Base-by-base conservation (phyloP, 2,888 invertebrate genomes). In the Scaptomyza tumidula region DNA sequence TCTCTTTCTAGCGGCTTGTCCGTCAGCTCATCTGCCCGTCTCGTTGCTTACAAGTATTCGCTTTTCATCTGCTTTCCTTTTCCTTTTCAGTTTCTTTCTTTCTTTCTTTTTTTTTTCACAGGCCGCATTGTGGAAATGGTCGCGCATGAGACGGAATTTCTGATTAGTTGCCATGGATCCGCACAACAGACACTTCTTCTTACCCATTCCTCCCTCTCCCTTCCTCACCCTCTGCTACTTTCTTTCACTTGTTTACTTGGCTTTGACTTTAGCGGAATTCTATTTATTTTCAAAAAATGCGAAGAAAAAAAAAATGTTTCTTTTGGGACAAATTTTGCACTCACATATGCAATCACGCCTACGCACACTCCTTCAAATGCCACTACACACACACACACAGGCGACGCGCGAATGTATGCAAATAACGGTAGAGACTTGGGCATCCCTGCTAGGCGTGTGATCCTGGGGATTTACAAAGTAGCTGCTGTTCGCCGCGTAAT, bases 241-340 rank as follows among this genome's bases (percentile, higher is more conserved):
- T 29, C 41, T 41, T 4, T 16, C 62, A 64, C 75, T 83, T 85
- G 79, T 77, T 77, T 77, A 73, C 88, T 78, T 78, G 73, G 73
- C 88, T 85, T 82, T 87, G 88, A 85, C 88, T 85, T 85, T 71
- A 74, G 64, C 86, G 88, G 86, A 87, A 85, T 85, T 85, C 86
- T 85, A 85, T 85, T 85, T 85, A 87, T 85, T 87, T 74, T 75
- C 65, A 71, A 87, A 83, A 80, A 71, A 35, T 16, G 19, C 19
- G 16, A 9, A 46, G 14, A 29, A 37, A 37, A 11, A 41, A 24
- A 44, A 44, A 48, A 33, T 31, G 14, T 84, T 80, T 75, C 77
- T 75, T 87, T 85, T 75, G 86, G 80, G 59, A 78, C 76, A 80
- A 79, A 78, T 78, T 71, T 73, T 59, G 58, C 73, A 66, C 62